A percentile compares a stretch with the other conserved stretches of the same genome.
Evolutionary conservation across 2,113 vertebrate genomes (phyloP).

Genomic region (Hemiscyllium ocellatum): DNA sequence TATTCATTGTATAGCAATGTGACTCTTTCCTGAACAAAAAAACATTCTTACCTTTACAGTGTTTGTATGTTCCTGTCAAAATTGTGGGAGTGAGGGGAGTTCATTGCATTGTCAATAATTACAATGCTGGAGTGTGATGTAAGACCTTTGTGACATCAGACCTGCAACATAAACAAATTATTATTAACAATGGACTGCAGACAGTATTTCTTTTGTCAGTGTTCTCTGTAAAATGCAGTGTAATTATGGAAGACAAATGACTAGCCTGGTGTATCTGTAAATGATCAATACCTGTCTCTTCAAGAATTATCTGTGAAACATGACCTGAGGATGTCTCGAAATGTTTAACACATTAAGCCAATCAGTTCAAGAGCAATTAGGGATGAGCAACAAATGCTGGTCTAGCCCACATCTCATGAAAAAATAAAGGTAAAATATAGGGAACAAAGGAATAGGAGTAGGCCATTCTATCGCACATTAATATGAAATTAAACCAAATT

Average conservation of each 20-base stretch:
- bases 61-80: not conserved
- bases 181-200: not conserved
- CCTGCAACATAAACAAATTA: not conserved
- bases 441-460: no score
- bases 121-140: not conserved
- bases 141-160: constrained; percentile 8
- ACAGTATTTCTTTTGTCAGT: not conserved
- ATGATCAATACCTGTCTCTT: not conserved
- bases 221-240: not conserved
- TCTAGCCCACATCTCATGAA: no score
- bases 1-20: not conserved
- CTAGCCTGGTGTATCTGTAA: not conserved
- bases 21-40: not conserved
- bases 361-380: no score
- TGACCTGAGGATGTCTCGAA: not conserved
- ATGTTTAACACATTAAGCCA: not conserved
- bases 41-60: not conserved
- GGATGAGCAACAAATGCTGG: no score
- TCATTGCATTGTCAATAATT: not conserved
- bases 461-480: not conserved
- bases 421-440: no score
- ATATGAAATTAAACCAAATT: not conserved
- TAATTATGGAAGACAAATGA: not conserved
- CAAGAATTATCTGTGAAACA: not conserved
- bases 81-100: not conserved